These are phyloP conservation scores for Poeciliopsis turrubarensis DNA, from an alignment of 2,113 vertebrate genomes.

Conservation along the genomic window DNA sequence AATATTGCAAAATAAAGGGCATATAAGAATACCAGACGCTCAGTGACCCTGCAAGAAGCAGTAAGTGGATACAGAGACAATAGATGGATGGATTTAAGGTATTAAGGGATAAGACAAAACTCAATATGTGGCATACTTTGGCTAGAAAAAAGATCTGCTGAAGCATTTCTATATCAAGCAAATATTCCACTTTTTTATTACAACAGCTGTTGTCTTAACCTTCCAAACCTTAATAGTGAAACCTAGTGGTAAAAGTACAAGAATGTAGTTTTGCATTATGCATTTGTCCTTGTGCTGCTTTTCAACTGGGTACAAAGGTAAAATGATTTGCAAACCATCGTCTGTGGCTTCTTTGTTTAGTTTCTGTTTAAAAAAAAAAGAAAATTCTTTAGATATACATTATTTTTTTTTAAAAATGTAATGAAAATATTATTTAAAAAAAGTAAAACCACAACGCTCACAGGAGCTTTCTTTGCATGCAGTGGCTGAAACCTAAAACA, in stretches of 20 bases:
- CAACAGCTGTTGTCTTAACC: neutral
- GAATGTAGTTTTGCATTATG: neutral
- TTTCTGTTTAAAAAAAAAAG: constrained; percentile 12
- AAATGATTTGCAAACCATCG: neutral
- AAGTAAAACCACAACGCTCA: constrained; percentile 16
- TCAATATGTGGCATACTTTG: neutral
- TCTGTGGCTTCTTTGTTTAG: neutral
- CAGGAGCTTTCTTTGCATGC: constrained; percentile 53
- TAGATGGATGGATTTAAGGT: too few relatives aligned
- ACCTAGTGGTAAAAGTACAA: neutral
- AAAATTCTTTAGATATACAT: constrained; percentile 38
- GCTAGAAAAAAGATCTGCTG: neutral
- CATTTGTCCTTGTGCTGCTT: neutral
- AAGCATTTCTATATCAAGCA: neutral
- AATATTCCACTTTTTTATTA: neutral
- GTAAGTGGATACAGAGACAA: neutral
- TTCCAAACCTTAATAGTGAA: neutral
- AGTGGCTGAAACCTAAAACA: constrained; percentile 46
- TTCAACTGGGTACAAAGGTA: neutral
- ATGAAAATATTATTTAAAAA: constrained; percentile 9
- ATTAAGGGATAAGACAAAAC: too few relatives aligned
- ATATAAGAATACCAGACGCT: neutral
- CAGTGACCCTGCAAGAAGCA: too few relatives aligned
- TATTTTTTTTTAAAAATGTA: constrained; percentile 37
- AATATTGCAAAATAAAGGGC: neutral